These are phyloP conservation scores for Prochilodus magdalenae DNA, from an alignment of 2,113 vertebrate genomes.

Conservation along the genomic window DNA sequence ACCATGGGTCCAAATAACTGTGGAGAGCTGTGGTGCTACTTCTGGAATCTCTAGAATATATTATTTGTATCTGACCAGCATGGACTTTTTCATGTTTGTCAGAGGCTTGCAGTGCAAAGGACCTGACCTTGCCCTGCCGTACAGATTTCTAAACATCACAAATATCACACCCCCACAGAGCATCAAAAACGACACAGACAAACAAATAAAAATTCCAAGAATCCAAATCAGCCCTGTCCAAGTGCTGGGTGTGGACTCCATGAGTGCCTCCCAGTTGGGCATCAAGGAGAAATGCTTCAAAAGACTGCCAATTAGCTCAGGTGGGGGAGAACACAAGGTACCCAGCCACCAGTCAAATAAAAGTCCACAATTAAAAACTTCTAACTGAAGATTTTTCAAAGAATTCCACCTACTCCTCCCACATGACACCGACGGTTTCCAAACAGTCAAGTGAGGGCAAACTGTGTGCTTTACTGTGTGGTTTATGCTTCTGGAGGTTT, in stretches of 20 bases:
- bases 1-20: no score
- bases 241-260: conserved; percentile 54
- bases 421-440: background rate
- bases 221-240: conserved; percentile 55
- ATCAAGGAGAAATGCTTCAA: conserved; percentile 60
- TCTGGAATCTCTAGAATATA: no score
- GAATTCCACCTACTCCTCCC: background rate
- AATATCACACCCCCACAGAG: background rate
- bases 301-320: conserved; percentile 70
- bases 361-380: conserved; percentile 35
- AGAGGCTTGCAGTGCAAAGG: no score
- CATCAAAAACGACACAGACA: conserved; percentile 21
- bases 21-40: no score
- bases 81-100: no score
- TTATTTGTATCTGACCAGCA: no score
- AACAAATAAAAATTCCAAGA: conserved; percentile 56
- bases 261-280: conserved; percentile 58
- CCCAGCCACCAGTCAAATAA: conserved; percentile 46
- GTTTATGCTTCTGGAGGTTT: background rate
- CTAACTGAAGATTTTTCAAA: background rate
- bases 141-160: background rate
- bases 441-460: background rate
- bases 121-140: background rate
- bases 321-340: conserved; percentile 64
- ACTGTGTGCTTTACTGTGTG: background rate